Conservation (phyloP, 2,113 vertebrate species). For the Epinephelus fuscoguttatus region DNA sequence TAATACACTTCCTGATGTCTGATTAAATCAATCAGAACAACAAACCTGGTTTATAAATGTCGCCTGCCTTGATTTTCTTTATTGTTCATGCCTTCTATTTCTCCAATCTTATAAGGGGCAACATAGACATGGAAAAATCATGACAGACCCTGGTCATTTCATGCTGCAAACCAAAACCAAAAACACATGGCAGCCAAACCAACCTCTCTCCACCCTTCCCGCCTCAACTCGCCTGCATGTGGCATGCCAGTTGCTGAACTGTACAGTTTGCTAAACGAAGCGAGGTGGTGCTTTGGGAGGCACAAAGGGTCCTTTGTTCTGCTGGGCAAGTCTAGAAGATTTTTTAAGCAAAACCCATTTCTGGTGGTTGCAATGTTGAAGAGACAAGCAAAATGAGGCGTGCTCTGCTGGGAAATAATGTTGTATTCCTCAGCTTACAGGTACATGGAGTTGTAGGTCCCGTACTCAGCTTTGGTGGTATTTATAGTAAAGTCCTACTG, state of each 20-base stretch:
- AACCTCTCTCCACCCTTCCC: conserved; percentile 30
- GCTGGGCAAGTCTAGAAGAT: conserved; percentile 36
- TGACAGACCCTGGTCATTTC: conserved; percentile 14
- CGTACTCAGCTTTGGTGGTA: not conserved
- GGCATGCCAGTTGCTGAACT: conserved; percentile 54
- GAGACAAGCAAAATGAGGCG: conserved; percentile 8
- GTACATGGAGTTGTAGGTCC: not conserved
- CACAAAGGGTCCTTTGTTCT: conserved; percentile 77
- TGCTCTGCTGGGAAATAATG: conserved; percentile 21
- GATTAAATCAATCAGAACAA: not conserved
- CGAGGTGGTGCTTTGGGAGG: conserved; percentile 40
- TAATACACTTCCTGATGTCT: not conserved
- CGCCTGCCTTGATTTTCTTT: not conserved
- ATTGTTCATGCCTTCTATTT: not conserved
- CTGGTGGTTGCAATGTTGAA: conserved; percentile 42
- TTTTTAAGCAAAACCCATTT: conserved; percentile 51
- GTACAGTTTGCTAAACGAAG: conserved; percentile 48
- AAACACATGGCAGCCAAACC: conserved; percentile 30
- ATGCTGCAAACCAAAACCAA: conserved; percentile 14
- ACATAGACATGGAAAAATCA: not conserved
- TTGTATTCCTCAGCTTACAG: not conserved
- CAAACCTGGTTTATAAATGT: not conserved
- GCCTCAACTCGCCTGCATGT: conserved; percentile 32
- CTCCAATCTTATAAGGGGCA: not conserved
- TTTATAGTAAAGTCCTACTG: not conserved